Base-by-base conservation (phyloP, 2,113 vertebrate genomes). In the Xiphophorus couchianus region DNA sequence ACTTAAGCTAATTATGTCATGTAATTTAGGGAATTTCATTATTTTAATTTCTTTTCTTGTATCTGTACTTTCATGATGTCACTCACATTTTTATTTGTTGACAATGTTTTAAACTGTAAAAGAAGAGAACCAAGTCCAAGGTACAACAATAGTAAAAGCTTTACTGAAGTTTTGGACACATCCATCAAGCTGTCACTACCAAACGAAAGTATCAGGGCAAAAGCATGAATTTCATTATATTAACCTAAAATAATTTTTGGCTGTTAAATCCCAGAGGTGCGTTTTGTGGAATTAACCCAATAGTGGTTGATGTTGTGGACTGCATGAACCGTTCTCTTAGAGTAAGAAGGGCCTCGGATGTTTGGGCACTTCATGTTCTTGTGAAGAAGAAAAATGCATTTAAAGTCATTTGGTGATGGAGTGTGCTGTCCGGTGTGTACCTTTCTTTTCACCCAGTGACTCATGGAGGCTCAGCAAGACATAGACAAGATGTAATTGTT, bases 161-260 rank as follows among this genome's bases (percentile, higher is more conserved):
- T 35, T 79, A 77, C 80, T 42, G 27, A n/a, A 74, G 65, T 76
- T 77, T 79, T 79, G 79, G 70, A 77, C 33, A 69, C 85, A 69
- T 84, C 75, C 67, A 25, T 27, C 17, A 48, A 29, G n/a, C 12
- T 62, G 74, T 42, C 14, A 61, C 30, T 63, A 86, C 79, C 66
- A 68, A 75, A 64, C 39, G 78, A 74, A 87, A 64, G 70, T 74
- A 62, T 66, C 39, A 80, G 68, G 62, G 44, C 44, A 48, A 74
- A 44, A 12, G 54, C 31, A 30, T 66, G 68, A 62, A 75, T 65
- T 85, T 81, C 39, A 77, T 39, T 44, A 71, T 39, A 39, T 62
- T 25, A 27, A 71, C 44, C 75, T 74, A 66, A 77, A 62, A 37
- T 5, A 42, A 29, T 64, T 3, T 80, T 30, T 73, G 33, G 69